Evolutionary conservation across 37 sponge, comb jelly and placozoan species (phyloP).

Genomic region (Mnemiopsis leidyi): DNA sequence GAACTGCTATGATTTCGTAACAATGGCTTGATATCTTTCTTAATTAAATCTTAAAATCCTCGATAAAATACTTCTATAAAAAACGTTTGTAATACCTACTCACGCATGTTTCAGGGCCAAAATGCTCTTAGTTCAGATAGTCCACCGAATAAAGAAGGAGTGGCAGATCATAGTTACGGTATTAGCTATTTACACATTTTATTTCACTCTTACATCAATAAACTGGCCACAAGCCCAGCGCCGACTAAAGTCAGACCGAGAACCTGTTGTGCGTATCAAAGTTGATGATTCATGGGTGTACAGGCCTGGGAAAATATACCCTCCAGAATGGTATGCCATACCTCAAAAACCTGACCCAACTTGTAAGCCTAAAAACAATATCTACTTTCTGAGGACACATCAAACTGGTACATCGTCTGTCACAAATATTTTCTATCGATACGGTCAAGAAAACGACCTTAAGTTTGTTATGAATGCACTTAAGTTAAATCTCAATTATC

Average conservation of each 20-base stretch:
- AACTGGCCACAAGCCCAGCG: not conserved
- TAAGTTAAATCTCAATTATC: slow-evolving; percentile 4
- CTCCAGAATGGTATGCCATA: slow-evolving; percentile 12
- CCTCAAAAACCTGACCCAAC: not conserved
- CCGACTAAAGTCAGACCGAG: not conserved
- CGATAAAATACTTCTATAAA: no score
- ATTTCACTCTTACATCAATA: not conserved
- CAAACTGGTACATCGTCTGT: slow-evolving; percentile 38
- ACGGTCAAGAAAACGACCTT: slow-evolving; percentile 29
- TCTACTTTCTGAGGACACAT: slow-evolving; percentile 31
- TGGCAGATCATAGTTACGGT: not conserved
- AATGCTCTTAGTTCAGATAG: not conserved
- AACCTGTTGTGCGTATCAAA: not conserved
- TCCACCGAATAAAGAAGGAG: not conserved
- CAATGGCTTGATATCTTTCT: no score
- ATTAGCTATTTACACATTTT: not conserved
- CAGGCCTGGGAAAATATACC: not conserved
- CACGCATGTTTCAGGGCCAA: not conserved
- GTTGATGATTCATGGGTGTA: not conserved
- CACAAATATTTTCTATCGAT: slow-evolving; percentile 34
- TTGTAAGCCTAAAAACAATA: not conserved
- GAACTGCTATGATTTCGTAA: no score
- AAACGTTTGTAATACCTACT: no score
- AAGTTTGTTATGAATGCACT: slow-evolving; percentile 23
- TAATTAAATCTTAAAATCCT: no score